Evolutionary conservation across 2,888 invertebrate genomes (phyloP).

Genomic region (Selenia dentaria): DNA sequence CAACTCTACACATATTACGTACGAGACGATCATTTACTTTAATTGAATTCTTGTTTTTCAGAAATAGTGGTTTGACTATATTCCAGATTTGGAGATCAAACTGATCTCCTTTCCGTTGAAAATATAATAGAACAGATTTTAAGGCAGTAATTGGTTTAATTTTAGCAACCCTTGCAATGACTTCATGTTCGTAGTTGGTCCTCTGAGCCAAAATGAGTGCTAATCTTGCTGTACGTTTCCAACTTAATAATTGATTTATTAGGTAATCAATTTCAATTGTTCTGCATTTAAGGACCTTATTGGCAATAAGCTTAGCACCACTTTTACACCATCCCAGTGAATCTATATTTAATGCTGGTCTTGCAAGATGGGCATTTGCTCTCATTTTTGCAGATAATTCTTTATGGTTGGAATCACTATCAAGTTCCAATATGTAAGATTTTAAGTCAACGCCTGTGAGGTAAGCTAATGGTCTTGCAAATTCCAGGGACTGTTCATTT

Average conservation of each 20-base stretch:
- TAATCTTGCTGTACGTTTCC: constrained; percentile 45
- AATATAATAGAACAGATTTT: constrained; percentile 43
- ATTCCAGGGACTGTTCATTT: constrained; percentile 6
- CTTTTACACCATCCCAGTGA: constrained; percentile 43
- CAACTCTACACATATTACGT: constrained; percentile 23
- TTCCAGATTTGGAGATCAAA: constrained; percentile 49
- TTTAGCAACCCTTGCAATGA: constrained; percentile 36
- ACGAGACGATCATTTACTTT: constrained; percentile 18
- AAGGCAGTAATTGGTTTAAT: constrained; percentile 47
- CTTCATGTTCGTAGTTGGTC: constrained; percentile 32
- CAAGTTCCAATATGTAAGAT: constrained; percentile 28
- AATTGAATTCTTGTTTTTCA: constrained; percentile 29
- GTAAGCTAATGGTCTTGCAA: constrained; percentile 30
- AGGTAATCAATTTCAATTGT: constrained; percentile 34
- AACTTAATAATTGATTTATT: constrained; percentile 40
- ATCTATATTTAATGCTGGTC: constrained; percentile 46
- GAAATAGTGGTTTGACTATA: constrained; percentile 44
- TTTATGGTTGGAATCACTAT: constrained; percentile 18
- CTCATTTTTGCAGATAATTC: constrained; percentile 44
- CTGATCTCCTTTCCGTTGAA: constrained; percentile 27
- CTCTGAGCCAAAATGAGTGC: constrained; percentile 48
- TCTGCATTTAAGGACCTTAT: constrained; percentile 45
- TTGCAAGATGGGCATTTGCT: constrained; percentile 49
- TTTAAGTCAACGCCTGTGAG: constrained; percentile 27
- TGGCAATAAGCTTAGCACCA: constrained; percentile 57